Conservation (phyloP, 2,888 invertebrate species). For the Leptarthrus brevirostris region DNA sequence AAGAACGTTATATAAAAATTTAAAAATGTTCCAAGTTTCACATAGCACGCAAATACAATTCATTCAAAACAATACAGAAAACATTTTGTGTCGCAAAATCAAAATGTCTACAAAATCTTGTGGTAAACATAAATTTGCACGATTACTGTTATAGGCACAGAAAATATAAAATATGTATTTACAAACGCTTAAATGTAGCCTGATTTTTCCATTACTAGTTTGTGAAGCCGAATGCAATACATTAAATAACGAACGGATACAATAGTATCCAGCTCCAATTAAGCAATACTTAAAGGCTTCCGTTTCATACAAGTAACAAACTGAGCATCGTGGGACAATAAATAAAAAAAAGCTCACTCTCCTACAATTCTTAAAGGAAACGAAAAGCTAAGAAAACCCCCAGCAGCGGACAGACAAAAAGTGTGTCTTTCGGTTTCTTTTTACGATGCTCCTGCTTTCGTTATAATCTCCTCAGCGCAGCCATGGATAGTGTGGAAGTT, state of each 20-base stretch:
- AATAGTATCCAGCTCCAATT: constrained; percentile 15
- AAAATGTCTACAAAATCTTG: background rate
- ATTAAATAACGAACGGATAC: constrained; percentile 7
- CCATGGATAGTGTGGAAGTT: constrained; percentile 74
- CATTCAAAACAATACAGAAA: background rate
- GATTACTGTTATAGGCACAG: background rate
- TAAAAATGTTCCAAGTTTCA: constrained; percentile 3
- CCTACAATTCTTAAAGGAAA: constrained; percentile 8
- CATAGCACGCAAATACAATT: background rate
- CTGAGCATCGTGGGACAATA: background rate
- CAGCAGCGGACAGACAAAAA: constrained; percentile 18
- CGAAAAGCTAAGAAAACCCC: constrained; percentile 20
- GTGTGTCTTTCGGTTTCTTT: constrained; percentile 7
- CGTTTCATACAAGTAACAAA: background rate
- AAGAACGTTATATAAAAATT: background rate
- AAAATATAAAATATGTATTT: background rate
- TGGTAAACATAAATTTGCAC: constrained; percentile 18
- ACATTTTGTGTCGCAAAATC: constrained; percentile 8
- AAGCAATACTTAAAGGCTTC: constrained; percentile 6
- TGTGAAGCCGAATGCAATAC: constrained; percentile 1
- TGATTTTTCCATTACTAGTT: background rate
- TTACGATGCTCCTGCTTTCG: constrained; percentile 5
- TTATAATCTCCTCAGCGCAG: constrained; percentile 71
- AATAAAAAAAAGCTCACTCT: constrained; percentile 11
- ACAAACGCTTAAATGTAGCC: background rate